Evolutionary conservation across 2,888 invertebrate genomes (phyloP).

Genomic region (Lymantria dispar): DNA sequence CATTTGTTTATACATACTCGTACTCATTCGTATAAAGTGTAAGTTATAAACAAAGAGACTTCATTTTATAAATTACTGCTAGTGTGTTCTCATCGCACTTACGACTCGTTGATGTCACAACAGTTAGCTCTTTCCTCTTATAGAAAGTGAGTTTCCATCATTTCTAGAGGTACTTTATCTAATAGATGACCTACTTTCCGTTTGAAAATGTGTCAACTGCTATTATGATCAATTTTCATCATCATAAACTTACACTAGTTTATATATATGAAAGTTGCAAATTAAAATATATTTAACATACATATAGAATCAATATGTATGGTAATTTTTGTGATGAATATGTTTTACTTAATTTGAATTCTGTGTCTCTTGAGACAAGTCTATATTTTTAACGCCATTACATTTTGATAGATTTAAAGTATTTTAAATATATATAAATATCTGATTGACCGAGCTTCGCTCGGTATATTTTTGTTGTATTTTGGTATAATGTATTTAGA

Average conservation of each 20-base stretch:
- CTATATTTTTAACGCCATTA: too few species aligned
- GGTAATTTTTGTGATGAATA: too few species aligned
- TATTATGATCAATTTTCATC: constrained; percentile 39
- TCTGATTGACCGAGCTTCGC: too few species aligned
- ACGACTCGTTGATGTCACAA: constrained; percentile 39
- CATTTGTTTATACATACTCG: not conserved
- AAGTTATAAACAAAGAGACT: constrained; percentile 8
- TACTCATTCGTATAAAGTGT: not conserved
- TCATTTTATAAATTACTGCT: constrained; percentile 20
- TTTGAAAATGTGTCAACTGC: constrained; percentile 52
- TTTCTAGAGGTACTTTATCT: constrained; percentile 46
- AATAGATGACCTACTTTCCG: constrained; percentile 56
- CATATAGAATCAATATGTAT: too few species aligned
- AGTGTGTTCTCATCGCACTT: constrained; percentile 44
- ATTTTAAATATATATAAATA: too few species aligned
- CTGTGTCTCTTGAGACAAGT: too few species aligned
- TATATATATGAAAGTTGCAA: too few species aligned
- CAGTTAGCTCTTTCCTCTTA: constrained; percentile 38
- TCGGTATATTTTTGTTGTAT: too few species aligned
- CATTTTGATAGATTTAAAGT: too few species aligned
- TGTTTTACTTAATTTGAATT: too few species aligned
- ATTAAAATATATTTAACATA: too few species aligned
- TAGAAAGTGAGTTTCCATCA: constrained; percentile 50
- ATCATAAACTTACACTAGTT: not conserved
- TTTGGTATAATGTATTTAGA: too few species aligned